Conservation (phyloP, 92 coral and sea anemone genomes). For the Porites rus region DNA sequence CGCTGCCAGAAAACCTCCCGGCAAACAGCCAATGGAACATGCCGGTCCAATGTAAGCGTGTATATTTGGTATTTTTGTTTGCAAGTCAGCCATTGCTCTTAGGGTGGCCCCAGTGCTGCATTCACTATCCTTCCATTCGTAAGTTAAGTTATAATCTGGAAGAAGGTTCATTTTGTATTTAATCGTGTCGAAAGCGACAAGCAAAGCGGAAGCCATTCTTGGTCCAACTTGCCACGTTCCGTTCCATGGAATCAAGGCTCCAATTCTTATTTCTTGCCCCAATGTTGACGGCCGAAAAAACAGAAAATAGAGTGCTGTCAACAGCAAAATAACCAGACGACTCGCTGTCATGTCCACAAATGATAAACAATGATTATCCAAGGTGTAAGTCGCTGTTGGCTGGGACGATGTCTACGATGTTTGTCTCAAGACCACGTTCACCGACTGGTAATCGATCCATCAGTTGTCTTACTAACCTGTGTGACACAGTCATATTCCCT, state of each 20-base stretch:
- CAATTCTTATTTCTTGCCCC: slow-evolving; percentile 54
- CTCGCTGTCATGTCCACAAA: slow-evolving; percentile 30
- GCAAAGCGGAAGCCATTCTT: slow-evolving; percentile 77
- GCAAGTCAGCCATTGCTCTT: slow-evolving; percentile 64
- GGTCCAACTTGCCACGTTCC: slow-evolving; percentile 83
- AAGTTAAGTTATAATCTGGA: slow-evolving; percentile 66
- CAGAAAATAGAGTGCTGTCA: neutral
- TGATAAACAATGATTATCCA: neutral
- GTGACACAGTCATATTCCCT: too few relatives aligned
- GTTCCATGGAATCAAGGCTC: slow-evolving; percentile 83
- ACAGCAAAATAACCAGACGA: slow-evolving; percentile 7
- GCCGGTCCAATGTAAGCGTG: slow-evolving; percentile 78
- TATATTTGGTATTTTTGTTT: slow-evolving; percentile 46
- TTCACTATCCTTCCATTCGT: slow-evolving; percentile 69
- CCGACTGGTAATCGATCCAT: too few relatives aligned
- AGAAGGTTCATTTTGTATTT: slow-evolving; percentile 41
- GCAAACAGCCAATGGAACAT: slow-evolving; percentile 80
- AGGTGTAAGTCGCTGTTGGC: neutral
- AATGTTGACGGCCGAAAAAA: neutral
- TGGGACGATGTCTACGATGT: neutral
- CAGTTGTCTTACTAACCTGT: too few relatives aligned
- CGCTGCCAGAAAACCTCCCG: slow-evolving; percentile 77
- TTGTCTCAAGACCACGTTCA: too few relatives aligned
- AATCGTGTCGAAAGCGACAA: slow-evolving; percentile 67
- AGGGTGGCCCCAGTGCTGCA: slow-evolving; percentile 74